These are phyloP conservation scores for Calephelis perditalis DNA, from an alignment of 2,888 invertebrate genomes.

Conservation along the genomic window DNA sequence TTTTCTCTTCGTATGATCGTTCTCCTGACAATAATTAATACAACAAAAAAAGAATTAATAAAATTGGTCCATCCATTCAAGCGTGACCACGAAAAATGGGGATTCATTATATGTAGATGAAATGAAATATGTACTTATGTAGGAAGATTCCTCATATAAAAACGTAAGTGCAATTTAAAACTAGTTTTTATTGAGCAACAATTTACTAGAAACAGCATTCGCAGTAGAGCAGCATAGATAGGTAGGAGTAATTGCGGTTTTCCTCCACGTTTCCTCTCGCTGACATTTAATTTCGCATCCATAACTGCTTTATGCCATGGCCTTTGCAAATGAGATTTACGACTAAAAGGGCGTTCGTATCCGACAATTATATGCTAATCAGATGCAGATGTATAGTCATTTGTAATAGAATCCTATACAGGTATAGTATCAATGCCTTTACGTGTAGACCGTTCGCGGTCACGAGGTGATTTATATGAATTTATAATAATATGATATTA, in stretches of 20 bases:
- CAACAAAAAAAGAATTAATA: no score
- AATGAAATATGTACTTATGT: no score
- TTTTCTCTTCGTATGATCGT: no score
- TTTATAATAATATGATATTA: background rate
- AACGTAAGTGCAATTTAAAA: no score
- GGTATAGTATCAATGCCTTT: constrained; percentile 1
- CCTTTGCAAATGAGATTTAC: constrained; percentile 59
- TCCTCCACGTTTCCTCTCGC: constrained; percentile 24
- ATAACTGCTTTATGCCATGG: constrained; percentile 30
- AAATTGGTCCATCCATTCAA: no score
- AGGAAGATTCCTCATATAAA: no score
- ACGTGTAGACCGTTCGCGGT: background rate
- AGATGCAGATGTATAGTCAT: constrained; percentile 19
- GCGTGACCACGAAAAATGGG: no score
- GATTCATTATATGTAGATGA: no score
- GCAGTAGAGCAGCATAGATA: constrained; percentile 24
- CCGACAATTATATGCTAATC: constrained; percentile 67
- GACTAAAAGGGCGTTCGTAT: constrained; percentile 45
- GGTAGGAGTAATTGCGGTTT: constrained; percentile 30
- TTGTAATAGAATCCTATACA: constrained; percentile 9
- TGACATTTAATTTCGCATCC: constrained; percentile 26
- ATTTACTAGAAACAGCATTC: constrained; percentile 18
- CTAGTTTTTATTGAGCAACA: background rate
- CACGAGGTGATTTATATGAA: background rate
- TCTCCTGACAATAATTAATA: no score